phyloP scores from a whole-genome alignment of 92 coral and sea anemone genomes.

The Anthopleura xanthogrammica region DNA sequence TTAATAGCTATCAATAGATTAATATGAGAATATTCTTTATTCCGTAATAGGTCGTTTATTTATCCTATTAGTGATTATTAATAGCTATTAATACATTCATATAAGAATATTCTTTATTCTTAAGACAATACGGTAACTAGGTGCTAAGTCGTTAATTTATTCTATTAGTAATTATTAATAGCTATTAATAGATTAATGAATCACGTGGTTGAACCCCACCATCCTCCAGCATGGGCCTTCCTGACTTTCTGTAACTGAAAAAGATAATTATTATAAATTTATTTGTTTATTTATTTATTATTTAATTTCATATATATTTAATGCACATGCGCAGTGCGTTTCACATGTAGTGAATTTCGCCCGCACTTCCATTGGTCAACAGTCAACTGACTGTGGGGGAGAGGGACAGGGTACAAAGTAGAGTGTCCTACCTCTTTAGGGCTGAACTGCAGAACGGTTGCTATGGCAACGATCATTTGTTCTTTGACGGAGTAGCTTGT shows the following conservation, averaged over 20 bases:
- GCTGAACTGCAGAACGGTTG: conserved; percentile 87
- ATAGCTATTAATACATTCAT: too few relatives aligned
- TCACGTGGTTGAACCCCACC: conserved; percentile 62
- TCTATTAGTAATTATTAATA: not conserved
- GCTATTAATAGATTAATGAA: not conserved
- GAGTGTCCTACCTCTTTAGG: conserved; percentile 79
- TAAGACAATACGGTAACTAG: too few relatives aligned
- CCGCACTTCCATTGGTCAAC: not conserved
- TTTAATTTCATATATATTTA: not conserved
- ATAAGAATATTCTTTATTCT: too few relatives aligned
- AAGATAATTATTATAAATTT: not conserved
- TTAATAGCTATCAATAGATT: too few relatives aligned
- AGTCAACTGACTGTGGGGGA: not conserved
- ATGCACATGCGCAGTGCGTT: not conserved
- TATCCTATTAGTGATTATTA: too few relatives aligned
- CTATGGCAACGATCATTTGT: conserved; percentile 89
- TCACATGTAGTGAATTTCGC: not conserved
- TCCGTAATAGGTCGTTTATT: too few relatives aligned
- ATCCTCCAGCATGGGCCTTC: conserved; percentile 58
- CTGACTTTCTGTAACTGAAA: conserved; percentile 66
- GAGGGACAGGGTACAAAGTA: not conserved
- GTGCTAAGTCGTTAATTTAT: not conserved
- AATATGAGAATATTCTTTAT: too few relatives aligned
- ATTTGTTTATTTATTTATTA: not conserved
- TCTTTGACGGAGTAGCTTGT: conserved; percentile 91